Evolutionary conservation across 2,888 invertebrate species (phyloP), one percentile per base, ranked within the genome.

Genomic region (Tenthredo scrophulariae): DNA sequence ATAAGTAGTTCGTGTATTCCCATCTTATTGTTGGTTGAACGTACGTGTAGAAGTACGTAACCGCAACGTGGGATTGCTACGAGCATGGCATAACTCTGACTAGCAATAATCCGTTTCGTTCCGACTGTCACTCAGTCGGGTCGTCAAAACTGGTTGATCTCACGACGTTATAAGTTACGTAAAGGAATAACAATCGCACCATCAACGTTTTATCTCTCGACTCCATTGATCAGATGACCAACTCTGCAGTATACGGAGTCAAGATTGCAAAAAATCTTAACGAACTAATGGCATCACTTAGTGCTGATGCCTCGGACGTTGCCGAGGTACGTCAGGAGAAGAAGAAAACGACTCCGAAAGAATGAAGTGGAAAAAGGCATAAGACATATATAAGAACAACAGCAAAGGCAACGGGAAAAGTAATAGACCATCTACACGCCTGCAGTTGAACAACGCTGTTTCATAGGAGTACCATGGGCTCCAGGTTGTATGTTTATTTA

Each of bases 401-500:
- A 80, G 40, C 29, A 40, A 80, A 37, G 62, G 29, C 83, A 83
- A 70, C 65, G 83, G 46, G 70, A 83, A 83, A 70, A 70, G 83
- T 40, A 83, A 83, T 83, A 40, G 83, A 26, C 33, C 83, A 70
- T 67, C 46, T 83, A 67, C 67, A 83, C 67, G 83, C 67, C n/a
- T n/a, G n/a, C 46, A 70, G 67, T 33, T 50, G 83, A 67, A 46
- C 33, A 70, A 43, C 83, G 83, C 18, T 46, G n/a, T 67, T 70
- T 50, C 67, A 13, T 37, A 15, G 80, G 58, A 46, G 62, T 50
- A 58, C 82, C 22, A 29, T 46, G 18, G 83, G 83, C 83, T 83
- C n/a, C 37, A 33, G 83, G 83, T 83, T 83, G 70, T 83, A 83
- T 83, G 83, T 83, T 83, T 83, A 83, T 83, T 83, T 83, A 58